These are phyloP conservation scores for Erebia palarica DNA, from an alignment of 2,888 invertebrate species.

Conservation along the genomic window DNA sequence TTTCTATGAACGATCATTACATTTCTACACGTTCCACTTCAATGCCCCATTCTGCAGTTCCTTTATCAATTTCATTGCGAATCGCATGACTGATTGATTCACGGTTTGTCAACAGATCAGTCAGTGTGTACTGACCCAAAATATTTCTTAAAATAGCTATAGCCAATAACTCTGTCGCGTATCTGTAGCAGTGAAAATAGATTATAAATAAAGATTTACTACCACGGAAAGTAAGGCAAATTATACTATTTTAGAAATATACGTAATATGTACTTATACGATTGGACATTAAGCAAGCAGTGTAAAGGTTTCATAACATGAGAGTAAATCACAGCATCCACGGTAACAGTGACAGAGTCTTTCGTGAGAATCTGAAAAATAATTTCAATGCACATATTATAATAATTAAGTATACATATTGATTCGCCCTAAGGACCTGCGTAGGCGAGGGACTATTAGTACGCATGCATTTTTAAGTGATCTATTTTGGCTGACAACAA, in stretches of 20 bases:
- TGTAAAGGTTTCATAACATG: conserved; percentile 86
- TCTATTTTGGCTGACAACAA: too few relatives aligned
- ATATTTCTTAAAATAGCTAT: conserved; percentile 80
- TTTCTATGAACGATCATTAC: conserved; percentile 48
- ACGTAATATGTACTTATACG: conserved; percentile 48
- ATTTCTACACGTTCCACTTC: conserved; percentile 85
- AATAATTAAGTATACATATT: too few relatives aligned
- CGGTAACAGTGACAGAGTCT: conserved; percentile 95
- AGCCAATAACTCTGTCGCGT: conserved; percentile 68
- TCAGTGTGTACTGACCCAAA: conserved; percentile 84
- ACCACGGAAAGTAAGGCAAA: background rate
- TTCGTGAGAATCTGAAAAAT: conserved; percentile 85
- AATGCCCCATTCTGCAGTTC: conserved; percentile 79
- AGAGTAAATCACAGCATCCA: conserved; percentile 92
- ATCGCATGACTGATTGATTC: conserved; percentile 82
- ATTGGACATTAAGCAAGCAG: conserved; percentile 80
- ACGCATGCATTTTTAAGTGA: too few relatives aligned
- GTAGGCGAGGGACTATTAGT: too few relatives aligned
- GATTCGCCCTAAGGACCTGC: too few relatives aligned
- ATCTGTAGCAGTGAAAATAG: conserved; percentile 46
- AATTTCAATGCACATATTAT: background rate
- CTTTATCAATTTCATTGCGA: conserved; percentile 74
- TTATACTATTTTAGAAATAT: background rate
- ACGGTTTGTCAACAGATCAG: conserved; percentile 84
- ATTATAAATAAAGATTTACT: background rate